Evolutionary conservation across 2,888 invertebrate species (phyloP), one percentile per base, ranked within the genome.

Genomic region (Leptarthrus brevirostris): DNA sequence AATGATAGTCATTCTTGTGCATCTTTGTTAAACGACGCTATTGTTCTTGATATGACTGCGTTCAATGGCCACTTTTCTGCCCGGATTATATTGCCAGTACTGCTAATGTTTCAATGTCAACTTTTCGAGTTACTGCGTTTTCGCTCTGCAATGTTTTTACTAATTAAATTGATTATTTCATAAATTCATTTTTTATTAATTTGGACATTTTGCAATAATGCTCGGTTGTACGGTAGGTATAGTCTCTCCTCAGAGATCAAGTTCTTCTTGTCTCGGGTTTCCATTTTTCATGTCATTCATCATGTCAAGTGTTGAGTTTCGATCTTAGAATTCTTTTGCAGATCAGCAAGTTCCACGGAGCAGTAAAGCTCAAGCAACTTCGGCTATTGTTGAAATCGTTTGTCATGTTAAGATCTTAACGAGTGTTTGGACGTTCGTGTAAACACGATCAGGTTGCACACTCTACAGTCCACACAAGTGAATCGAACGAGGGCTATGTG

Each of bases 391-490:
- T 56, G 26, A 56, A 30, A 24, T 56, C 26, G 10, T 18, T 18
- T 2, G 8, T 3, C 3, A 30, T 30, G 30, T 30, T 3, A 30
- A 30, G 30, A 30, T 30, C 30, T 30, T 30, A 49, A 49, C 20
- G 24, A 22, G 44, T 64, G 24, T 64, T 47, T 6, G 24, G 18
- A 20, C 3, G 20, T 12, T 64, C 18, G 8, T 64, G 44, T 52
- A 69, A 49, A 34, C 52, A 34, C 24, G 69, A 52, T 69, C 69
- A 49, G 52, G 69, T 24, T 69, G 52, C 69, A n/a, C n/a, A n/a
- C n/a, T n/a, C n/a, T n/a, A n/a, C n/a, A 69, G 14, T 18, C 5
- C 12, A 52, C 52, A 18, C 49, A 18, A n/a, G 30, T 16, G 24
- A 36, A 47, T 12, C 10, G 47, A 40, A 44, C 47, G 64, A 24